A percentile compares a stretch with the other conserved stretches of the same genome.
Conservation (phyloP, 2,888 invertebrate genomes). For the Leptinotarsa peninsularis region DNA sequence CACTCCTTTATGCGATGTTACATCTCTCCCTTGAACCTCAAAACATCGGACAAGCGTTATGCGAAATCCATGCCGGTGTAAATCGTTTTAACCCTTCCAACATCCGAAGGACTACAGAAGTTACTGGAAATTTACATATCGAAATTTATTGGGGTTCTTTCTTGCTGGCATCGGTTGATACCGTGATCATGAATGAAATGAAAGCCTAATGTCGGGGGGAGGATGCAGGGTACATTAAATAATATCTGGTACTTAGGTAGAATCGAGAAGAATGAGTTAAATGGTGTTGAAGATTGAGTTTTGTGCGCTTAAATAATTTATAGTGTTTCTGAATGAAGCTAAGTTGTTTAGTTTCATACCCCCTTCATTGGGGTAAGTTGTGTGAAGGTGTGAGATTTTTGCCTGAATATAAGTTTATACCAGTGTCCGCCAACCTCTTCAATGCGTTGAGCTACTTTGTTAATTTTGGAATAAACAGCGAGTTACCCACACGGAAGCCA, state of each 20-base stretch:
- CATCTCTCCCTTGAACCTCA: conserved; percentile 24
- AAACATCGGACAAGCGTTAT: conserved; percentile 14
- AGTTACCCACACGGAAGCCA: no score
- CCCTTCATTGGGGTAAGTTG: background rate
- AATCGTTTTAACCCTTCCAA: conserved; percentile 23
- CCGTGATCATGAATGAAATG: conserved; percentile 8
- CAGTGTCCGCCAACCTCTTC: no score
- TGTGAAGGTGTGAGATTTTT: no score
- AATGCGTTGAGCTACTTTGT: no score
- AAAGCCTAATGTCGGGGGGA: conserved; percentile 10
- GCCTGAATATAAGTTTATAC: no score
- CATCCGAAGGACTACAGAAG: conserved; percentile 13
- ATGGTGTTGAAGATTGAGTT: conserved; percentile 23
- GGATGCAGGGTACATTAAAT: conserved; percentile 4
- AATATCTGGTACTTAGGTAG: conserved; percentile 19
- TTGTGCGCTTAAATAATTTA: conserved; percentile 15
- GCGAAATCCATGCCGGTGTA: conserved; percentile 3
- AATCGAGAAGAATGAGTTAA: conserved; percentile 23
- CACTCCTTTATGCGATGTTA: conserved; percentile 29
- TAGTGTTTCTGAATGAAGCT: background rate
- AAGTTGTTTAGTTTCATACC: conserved; percentile 5
- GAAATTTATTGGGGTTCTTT: conserved; percentile 26
- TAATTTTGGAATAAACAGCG: no score
- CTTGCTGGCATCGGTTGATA: background rate
- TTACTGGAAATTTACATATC: conserved; percentile 11